Percentiles rank a stretch among this genome's conserved stretches.
phyloP scores from a whole-genome alignment of 2,888 invertebrate species.

The Aethes cnicana region DNA sequence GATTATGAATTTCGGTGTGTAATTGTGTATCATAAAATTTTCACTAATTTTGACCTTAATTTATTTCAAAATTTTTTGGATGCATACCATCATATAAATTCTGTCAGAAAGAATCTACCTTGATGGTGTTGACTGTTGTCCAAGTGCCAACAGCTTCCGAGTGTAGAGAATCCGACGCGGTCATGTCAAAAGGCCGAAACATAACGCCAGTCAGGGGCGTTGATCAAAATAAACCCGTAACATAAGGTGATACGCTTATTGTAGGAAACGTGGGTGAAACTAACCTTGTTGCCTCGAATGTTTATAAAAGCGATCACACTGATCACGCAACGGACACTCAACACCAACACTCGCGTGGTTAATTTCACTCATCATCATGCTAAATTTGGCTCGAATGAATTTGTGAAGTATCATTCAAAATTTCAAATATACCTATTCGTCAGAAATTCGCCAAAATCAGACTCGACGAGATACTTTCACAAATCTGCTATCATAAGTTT shows the following conservation, averaged over 20 bases:
- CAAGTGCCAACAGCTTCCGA: constrained; percentile 29
- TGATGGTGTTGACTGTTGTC: constrained; percentile 19
- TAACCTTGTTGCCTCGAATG: constrained; percentile 12
- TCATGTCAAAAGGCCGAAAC: constrained; percentile 30
- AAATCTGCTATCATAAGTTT: background rate
- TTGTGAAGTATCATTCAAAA: constrained; percentile 2
- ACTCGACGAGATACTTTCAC: too few relatives aligned
- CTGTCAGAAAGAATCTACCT: constrained; percentile 24
- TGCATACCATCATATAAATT: too few relatives aligned
- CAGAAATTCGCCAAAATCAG: too few relatives aligned
- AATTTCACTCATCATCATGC: constrained; percentile 13
- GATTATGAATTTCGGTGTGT: too few relatives aligned
- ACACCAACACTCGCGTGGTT: constrained; percentile 19
- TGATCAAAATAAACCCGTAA: constrained; percentile 29
- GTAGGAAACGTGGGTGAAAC: constrained; percentile 28
- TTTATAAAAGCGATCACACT: background rate
- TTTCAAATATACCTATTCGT: background rate
- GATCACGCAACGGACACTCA: constrained; percentile 24
- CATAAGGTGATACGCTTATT: constrained; percentile 18
- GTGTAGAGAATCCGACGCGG: constrained; percentile 21
- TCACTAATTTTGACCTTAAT: too few relatives aligned
- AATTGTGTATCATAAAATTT: too few relatives aligned
- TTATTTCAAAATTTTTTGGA: too few relatives aligned
- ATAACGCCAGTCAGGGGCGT: constrained; percentile 20
- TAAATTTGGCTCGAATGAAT: constrained; percentile 22